Evolutionary conservation across 1,140 invertebrate genomes (phyloP).

Genomic region (Asobara japonica): DNA sequence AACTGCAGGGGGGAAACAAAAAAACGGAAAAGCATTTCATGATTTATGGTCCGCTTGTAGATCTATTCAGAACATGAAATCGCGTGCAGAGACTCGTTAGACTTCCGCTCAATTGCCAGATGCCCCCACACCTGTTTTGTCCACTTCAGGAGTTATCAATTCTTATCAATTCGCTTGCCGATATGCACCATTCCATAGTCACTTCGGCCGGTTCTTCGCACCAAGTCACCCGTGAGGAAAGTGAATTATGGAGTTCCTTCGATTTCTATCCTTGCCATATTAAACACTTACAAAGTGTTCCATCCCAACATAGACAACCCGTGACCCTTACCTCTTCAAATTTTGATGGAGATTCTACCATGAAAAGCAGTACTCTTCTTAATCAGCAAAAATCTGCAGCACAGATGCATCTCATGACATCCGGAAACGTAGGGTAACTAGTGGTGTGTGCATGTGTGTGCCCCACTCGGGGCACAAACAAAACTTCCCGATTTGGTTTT

Average conservation of each 20-base stretch:
- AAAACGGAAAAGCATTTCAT: neutral
- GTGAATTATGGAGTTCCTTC: neutral
- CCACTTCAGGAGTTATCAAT: neutral
- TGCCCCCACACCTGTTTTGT: neutral
- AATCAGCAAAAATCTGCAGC: too few species aligned
- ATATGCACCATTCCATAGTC: neutral
- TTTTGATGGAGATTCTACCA: too few species aligned
- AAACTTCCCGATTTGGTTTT: too few species aligned
- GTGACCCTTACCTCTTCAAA: too few species aligned
- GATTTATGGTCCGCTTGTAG: neutral
- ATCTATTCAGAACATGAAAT: constrained; percentile 16
- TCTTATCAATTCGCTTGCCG: neutral
- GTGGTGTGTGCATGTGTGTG: too few species aligned
- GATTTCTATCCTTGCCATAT: neutral
- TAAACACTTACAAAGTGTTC: neutral
- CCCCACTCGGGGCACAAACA: too few species aligned
- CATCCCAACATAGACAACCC: too few species aligned
- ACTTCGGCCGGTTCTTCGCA: neutral
- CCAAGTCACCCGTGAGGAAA: neutral
- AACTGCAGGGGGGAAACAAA: neutral
- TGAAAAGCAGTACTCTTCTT: too few species aligned
- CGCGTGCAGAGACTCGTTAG: constrained; percentile 32
- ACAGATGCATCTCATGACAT: too few species aligned
- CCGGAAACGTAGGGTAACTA: too few species aligned
- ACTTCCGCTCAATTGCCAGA: constrained; percentile 30